Conservation (phyloP, 2,797 vertebrate species). For the Micromesistius poutassou region DNA sequence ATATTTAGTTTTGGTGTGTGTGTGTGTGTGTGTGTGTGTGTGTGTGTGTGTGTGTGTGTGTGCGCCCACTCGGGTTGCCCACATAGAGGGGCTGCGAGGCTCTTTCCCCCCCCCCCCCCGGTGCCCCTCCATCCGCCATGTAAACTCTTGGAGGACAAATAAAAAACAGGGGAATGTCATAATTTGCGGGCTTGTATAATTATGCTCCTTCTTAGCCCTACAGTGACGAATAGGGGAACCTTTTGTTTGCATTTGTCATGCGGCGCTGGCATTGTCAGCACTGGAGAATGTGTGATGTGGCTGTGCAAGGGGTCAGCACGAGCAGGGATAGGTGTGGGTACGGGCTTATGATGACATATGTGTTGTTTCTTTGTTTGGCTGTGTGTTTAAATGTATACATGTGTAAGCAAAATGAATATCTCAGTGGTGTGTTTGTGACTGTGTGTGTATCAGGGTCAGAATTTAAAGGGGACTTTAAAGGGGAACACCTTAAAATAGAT, state of each 20-base stretch:
- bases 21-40: slow-evolving; percentile 5
- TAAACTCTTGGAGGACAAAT: slow-evolving; percentile 69
- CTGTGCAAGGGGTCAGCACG: slow-evolving; percentile 52
- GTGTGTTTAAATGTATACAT: background rate
- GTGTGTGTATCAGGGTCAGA: too few species aligned
- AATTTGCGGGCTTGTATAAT: slow-evolving; percentile 70
- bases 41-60: slow-evolving; percentile 8
- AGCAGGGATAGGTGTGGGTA: slow-evolving; percentile 46
- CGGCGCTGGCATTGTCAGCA: slow-evolving; percentile 66
- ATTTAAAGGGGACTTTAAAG: too few species aligned
- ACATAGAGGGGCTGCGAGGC: slow-evolving; percentile 43
- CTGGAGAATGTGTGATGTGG: slow-evolving; percentile 52
- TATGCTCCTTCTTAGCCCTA: slow-evolving; percentile 61
- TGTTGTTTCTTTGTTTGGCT: background rate
- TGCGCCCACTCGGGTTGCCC: slow-evolving; percentile 18
- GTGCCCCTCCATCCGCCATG: slow-evolving; percentile 42
- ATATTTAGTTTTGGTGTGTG: slow-evolving; percentile 15
- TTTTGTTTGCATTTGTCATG: slow-evolving; percentile 80
- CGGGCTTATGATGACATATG: slow-evolving; percentile 29
- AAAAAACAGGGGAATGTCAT: slow-evolving; percentile 67
- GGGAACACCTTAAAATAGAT: too few species aligned
- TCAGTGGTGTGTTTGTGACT: background rate
- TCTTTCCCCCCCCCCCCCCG: slow-evolving; percentile 25
- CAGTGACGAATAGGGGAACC: slow-evolving; percentile 79
- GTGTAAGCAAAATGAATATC: background rate